A percentile compares a stretch with the other conserved stretches of the same genome.
Evolutionary conservation across 2,797 vertebrate genomes (phyloP).

Genomic region (Myoxocephalus aenaeus): DNA sequence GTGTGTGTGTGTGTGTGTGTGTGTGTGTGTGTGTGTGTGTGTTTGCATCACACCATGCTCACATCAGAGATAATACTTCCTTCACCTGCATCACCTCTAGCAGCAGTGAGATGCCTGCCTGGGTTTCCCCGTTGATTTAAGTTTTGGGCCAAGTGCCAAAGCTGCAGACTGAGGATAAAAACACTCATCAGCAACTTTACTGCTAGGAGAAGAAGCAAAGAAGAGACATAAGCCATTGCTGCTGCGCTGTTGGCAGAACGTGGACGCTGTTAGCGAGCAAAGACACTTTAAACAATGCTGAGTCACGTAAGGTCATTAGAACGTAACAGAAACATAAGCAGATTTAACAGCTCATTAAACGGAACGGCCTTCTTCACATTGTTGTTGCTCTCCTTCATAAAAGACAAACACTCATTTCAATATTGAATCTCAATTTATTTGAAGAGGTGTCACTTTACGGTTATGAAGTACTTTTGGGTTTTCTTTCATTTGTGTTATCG

Average conservation of each 20-base stretch:
- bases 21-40: background rate
- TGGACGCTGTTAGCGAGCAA: slow-evolving; percentile 14
- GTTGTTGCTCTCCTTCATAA: background rate
- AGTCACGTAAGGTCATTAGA: slow-evolving; percentile 35
- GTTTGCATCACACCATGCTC: slow-evolving; percentile 11
- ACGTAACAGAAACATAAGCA: slow-evolving; percentile 11
- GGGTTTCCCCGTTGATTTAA: slow-evolving; percentile 64
- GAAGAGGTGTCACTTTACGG: background rate
- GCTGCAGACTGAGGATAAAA: slow-evolving; percentile 21
- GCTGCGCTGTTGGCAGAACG: slow-evolving; percentile 1
- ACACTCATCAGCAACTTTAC: slow-evolving; percentile 51
- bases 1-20: background rate
- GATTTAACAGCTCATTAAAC: slow-evolving; percentile 28
- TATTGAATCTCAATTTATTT: background rate
- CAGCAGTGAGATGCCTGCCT: slow-evolving; percentile 56
- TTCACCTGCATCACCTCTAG: slow-evolving; percentile 45
- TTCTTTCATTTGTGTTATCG: background rate
- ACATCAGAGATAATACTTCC: slow-evolving; percentile 30
- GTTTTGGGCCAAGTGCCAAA: slow-evolving; percentile 55
- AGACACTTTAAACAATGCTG: slow-evolving; percentile 10
- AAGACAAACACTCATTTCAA: background rate
- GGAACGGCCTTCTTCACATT: background rate
- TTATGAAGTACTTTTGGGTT: background rate
- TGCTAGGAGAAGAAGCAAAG: slow-evolving; percentile 20
- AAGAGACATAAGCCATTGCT: slow-evolving; percentile 24